These are phyloP conservation scores for Perognathus longimembris DNA, from an alignment of 2,113 vertebrate species.

Conservation along the genomic window DNA sequence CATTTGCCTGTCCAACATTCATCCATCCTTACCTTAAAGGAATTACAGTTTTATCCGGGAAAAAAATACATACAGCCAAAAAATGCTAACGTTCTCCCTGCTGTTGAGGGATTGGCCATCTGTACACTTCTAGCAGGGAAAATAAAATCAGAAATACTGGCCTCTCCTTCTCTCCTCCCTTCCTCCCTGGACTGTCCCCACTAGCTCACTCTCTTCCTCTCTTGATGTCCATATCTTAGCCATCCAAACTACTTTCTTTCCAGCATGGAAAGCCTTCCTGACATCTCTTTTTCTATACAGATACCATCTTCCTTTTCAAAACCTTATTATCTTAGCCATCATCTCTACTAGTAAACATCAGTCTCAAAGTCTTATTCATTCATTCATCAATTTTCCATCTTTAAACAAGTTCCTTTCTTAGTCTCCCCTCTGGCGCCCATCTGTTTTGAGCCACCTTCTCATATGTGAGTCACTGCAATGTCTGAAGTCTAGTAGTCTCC, in stretches of 20 bases:
- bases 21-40: not conserved
- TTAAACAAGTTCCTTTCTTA: not conserved
- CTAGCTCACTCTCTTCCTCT: not conserved
- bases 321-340: not conserved
- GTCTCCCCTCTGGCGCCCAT: not conserved
- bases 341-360: not conserved
- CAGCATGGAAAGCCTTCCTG: not conserved
- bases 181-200: not conserved
- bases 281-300: not conserved
- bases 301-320: not conserved
- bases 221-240: too few species aligned
- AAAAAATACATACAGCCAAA: not conserved
- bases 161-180: not conserved
- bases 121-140: not conserved
- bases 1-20: not conserved
- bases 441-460: not conserved
- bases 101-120: not conserved
- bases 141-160: not conserved
- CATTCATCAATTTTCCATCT: not conserved
- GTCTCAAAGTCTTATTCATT: not conserved
- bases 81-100: not conserved
- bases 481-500: not conserved
- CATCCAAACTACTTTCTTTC: too few species aligned
- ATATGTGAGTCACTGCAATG: not conserved
- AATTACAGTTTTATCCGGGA: not conserved